A percentile compares a stretch with the other conserved stretches of the same genome.
Evolutionary conservation across 2,888 invertebrate species (phyloP).

Genomic region (Mechanitis messenoides): DNA sequence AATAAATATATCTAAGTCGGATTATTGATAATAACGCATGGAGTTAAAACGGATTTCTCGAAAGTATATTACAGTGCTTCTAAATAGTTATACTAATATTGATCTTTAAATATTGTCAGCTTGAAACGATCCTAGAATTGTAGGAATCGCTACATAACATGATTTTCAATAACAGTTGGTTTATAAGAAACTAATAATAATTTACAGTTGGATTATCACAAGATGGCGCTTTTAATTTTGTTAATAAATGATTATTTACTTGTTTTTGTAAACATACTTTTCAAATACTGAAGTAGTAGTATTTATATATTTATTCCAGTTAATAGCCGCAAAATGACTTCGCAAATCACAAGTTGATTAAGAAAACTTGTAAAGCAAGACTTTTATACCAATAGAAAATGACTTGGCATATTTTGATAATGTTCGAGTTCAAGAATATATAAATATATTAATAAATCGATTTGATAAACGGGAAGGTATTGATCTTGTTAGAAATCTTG

Average conservation of each 20-base stretch:
- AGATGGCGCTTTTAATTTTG: too few species aligned
- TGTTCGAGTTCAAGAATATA: background rate
- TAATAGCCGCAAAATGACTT: background rate
- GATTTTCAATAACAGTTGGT: too few species aligned
- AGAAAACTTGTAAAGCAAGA: slow-evolving; percentile 2
- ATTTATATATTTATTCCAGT: background rate
- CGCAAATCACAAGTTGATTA: background rate
- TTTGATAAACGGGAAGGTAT: too few species aligned
- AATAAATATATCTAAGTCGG: background rate
- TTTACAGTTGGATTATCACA: too few species aligned
- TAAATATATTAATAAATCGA: background rate
- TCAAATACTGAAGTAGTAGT: background rate
- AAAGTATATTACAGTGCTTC: background rate
- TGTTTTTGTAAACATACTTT: background rate
- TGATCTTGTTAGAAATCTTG: too few species aligned
- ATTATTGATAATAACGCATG: background rate
- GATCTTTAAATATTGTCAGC: slow-evolving; percentile 19
- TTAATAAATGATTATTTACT: too few species aligned
- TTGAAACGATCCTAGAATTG: background rate
- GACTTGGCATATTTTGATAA: background rate
- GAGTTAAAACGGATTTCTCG: background rate
- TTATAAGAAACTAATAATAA: too few species aligned
- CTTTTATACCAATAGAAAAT: background rate
- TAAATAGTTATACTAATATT: slow-evolving; percentile 1
- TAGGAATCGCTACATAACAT: background rate